Base-by-base conservation (phyloP, 2,113 vertebrate species). In the Callocephalon fimbriatum region DNA sequence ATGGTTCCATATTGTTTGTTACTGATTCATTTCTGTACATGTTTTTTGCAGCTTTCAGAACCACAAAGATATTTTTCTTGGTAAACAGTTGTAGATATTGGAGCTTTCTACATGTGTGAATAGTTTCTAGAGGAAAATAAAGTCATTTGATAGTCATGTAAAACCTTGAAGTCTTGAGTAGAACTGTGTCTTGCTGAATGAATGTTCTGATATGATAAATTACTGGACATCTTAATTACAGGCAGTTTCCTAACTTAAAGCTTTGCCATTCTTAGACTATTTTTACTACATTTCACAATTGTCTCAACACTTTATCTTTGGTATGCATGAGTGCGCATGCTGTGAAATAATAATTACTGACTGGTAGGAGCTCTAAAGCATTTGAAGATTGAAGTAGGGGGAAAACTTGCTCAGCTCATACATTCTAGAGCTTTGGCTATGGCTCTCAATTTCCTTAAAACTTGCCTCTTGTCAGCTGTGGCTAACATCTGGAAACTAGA, bases 301-400 rank as follows among this genome's bases (percentile, higher is more conserved):
- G 20, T 63, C 16, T 66, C 38, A 82, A 42, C 31, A 9, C 9
- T 73, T 86, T 59, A 65, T 80, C 14, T 85, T 87, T 62, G 53
- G 13, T 61, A 27, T 0, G 0, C 21, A 1, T n/a, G 35, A 42
- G 26, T 29, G 45, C 2, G 0, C 15, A 8, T 81, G 18, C 37
- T 74, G 7, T 51, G 47, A 78, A 89, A 38, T 67, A 81, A n/a
- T 26, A 72, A 50, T 63, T 75, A 27, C 9, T 87, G 51, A 32
- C 84, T 29, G 71, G 37, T 35, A 77, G 62, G 72, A 50, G 18
- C 51, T 65, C 40, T 48, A 16, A 53, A 92, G 35, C 22, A 7
- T 62, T 75, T 75, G 48, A 77, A 88, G 42, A 5, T 15, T 79
- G 44, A 70, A 68, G 8, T 6, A 63, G 14, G 17, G 16, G 47